Conservation (phyloP, 2,888 invertebrate species). For the Blera fallax region DNA sequence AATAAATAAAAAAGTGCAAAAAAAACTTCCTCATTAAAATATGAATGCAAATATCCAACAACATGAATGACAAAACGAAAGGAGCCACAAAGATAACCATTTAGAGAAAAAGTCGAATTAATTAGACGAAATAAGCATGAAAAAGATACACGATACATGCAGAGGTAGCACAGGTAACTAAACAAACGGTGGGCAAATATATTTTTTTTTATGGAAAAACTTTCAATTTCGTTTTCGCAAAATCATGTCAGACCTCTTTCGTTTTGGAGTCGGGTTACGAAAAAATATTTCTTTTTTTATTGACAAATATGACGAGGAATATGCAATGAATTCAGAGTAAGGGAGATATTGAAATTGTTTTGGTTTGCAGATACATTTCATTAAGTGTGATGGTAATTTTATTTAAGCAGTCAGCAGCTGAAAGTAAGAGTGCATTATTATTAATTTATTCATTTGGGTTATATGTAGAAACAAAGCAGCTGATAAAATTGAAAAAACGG, state of each 20-base stretch:
- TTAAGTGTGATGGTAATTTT: not conserved
- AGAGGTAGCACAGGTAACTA: not conserved
- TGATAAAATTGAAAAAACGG: not conserved
- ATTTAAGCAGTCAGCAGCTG: not conserved
- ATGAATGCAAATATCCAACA: slow-evolving; percentile 64
- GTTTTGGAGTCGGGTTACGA: not conserved
- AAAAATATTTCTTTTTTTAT: not conserved
- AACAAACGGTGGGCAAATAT: not conserved
- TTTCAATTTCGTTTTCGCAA: slow-evolving; percentile 54
- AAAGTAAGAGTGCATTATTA: slow-evolving; percentile 36
- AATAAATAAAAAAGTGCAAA: not conserved
- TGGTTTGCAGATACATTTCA: slow-evolving; percentile 18
- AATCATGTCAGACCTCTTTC: slow-evolving; percentile 29
- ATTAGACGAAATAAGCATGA: slow-evolving; percentile 57
- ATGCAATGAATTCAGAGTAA: not conserved
- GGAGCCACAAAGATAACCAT: slow-evolving; percentile 39
- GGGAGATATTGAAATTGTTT: slow-evolving; percentile 9
- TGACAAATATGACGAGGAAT: slow-evolving; percentile 9
- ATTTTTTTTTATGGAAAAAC: slow-evolving; percentile 15
- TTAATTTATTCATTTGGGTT: slow-evolving; percentile 8
- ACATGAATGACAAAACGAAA: slow-evolving; percentile 40
- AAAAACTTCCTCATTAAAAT: slow-evolving; percentile 62
- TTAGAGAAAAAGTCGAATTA: slow-evolving; percentile 56
- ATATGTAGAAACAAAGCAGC: not conserved
- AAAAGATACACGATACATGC: slow-evolving; percentile 25